Conservation (phyloP, 2,888 invertebrate species). For the Osmoderma eremita region DNA sequence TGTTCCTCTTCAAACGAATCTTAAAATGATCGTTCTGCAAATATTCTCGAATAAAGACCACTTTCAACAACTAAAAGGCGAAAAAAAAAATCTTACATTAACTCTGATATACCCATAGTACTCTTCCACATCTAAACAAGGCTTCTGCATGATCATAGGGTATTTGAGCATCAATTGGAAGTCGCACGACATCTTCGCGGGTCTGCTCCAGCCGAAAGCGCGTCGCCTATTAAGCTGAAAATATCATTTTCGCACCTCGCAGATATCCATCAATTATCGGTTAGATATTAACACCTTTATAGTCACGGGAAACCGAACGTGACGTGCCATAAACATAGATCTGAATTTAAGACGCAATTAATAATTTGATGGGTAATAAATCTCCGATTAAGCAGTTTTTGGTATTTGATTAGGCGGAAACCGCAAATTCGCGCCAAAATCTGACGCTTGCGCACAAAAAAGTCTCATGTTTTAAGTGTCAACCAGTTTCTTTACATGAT, state of each 20-base stretch:
- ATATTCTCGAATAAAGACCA: background rate
- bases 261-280: background rate
- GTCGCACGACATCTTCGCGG: slow-evolving; percentile 20
- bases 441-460: no score
- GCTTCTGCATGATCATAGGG: slow-evolving; percentile 51
- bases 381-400: no score
- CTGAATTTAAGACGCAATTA: background rate
- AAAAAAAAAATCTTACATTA: slow-evolving; percentile 45
- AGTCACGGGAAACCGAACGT: background rate
- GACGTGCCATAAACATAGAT: background rate
- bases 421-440: no score
- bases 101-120: slow-evolving; percentile 51
- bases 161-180: slow-evolving; percentile 51
- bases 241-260: slow-evolving; percentile 13
- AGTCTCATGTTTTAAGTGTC: no score
- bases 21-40: slow-evolving; percentile 51
- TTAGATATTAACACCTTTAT: slow-evolving; percentile 8
- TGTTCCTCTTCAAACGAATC: slow-evolving; percentile 45
- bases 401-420: no score
- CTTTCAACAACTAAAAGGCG: background rate
- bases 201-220: no score
- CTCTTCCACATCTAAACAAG: slow-evolving; percentile 32
- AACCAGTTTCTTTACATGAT: no score
- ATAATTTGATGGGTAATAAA: no score
- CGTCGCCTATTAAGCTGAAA: background rate